Evolutionary conservation across 2,888 invertebrate genomes (phyloP).

Genomic region (Cephonodes hylas): DNA sequence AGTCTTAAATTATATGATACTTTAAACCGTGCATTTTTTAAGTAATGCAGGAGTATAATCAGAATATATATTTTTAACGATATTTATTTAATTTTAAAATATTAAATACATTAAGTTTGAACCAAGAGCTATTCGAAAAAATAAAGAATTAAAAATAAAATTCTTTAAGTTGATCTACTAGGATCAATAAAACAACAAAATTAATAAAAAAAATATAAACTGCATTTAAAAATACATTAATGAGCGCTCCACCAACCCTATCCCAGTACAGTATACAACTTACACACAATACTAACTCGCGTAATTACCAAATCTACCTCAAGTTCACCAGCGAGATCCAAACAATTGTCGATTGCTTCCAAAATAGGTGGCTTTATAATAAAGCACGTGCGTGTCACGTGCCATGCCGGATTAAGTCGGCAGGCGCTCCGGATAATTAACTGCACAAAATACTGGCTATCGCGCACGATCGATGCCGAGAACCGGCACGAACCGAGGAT

Average conservation of each 20-base stretch:
- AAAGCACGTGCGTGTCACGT: constrained; percentile 76
- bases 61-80: too few species aligned
- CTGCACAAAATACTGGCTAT: constrained; percentile 72
- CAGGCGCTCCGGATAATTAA: constrained; percentile 74
- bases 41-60: too few species aligned
- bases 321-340: constrained; percentile 23
- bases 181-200: not conserved
- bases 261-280: not conserved
- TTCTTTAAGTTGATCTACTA: too few species aligned
- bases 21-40: too few species aligned
- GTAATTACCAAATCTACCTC: constrained; percentile 29
- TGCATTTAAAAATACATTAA: not conserved
- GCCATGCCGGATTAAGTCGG: constrained; percentile 72
- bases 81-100: too few species aligned
- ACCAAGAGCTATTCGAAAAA: too few species aligned
- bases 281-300: constrained; percentile 24
- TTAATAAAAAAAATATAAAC: not conserved
- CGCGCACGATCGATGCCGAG: constrained; percentile 57
- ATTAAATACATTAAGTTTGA: too few species aligned
- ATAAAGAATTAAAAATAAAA: too few species aligned
- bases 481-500: constrained; percentile 31
- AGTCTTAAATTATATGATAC: too few species aligned
- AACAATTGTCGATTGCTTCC: constrained; percentile 33
- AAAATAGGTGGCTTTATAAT: constrained; percentile 49
- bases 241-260: not conserved